A percentile compares a stretch with the other conserved stretches of the same genome.
phyloP scores from a whole-genome alignment of 2,113 vertebrate species.

The Callithrix jacchus region DNA sequence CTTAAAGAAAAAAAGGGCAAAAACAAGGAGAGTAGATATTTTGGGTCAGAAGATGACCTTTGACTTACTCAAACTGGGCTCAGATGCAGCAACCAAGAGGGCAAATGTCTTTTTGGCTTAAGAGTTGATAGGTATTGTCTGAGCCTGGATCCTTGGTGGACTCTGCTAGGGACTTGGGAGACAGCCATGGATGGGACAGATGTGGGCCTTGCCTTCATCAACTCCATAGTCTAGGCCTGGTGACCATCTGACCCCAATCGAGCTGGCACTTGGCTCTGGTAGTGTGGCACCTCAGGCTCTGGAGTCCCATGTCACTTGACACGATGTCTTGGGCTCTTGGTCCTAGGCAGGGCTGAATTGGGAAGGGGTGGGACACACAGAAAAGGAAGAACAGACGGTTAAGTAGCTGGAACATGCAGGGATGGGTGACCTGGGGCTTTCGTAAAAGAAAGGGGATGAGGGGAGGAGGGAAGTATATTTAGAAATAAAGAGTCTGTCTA shows the following conservation, averaged over 20 bases:
- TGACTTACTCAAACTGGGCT: neutral
- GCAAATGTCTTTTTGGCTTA: neutral
- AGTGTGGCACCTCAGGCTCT: neutral
- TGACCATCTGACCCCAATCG: neutral
- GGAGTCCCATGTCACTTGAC: neutral
- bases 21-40: neutral
- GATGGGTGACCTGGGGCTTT: slow-evolving; percentile 46
- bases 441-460: neutral
- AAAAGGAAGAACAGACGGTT: neutral
- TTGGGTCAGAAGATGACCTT: neutral
- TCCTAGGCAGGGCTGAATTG: neutral
- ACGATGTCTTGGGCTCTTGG: neutral
- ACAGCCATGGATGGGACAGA: neutral
- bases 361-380: neutral
- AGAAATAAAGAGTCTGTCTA: slow-evolving; percentile 65
- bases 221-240: neutral
- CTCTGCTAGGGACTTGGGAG: neutral
- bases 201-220: neutral
- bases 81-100: neutral
- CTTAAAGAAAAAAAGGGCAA: neutral
- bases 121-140: neutral
- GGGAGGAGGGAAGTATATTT: neutral
- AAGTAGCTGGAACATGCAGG: neutral
- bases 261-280: neutral
- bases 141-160: neutral